Percentiles rank a stretch among this genome's conserved stretches.
phyloP scores from a whole-genome alignment of 2,113 vertebrate species.

The Electrona antarctica region DNA sequence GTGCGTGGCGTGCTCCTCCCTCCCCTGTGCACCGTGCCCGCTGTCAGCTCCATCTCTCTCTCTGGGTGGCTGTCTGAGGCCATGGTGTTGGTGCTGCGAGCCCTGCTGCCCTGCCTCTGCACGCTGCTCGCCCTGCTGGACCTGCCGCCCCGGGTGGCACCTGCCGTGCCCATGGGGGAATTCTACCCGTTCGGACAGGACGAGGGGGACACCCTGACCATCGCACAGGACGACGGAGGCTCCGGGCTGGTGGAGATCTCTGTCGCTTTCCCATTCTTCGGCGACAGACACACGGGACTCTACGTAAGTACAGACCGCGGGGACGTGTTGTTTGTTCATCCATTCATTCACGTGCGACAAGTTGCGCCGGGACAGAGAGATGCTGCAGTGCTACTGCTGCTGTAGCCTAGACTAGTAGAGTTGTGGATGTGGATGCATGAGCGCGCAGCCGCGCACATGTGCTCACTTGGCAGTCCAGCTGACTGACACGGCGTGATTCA shows the following conservation, averaged over 20 bases:
- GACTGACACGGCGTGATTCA: slow-evolving; percentile 62
- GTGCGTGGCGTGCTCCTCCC: slow-evolving; percentile 48
- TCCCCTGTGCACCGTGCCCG: slow-evolving; percentile 54
- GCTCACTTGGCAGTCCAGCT: slow-evolving; percentile 41
- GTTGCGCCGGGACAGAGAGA: not conserved
- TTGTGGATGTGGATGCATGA: not conserved
- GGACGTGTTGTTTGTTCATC: slow-evolving; percentile 7
- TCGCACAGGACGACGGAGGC: slow-evolving; percentile 94
- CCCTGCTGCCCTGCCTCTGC: slow-evolving; percentile 71
- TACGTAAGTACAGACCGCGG: slow-evolving; percentile 87
- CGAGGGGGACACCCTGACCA: slow-evolving; percentile 82
- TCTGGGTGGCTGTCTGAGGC: slow-evolving; percentile 62
- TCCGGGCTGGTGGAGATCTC: slow-evolving; percentile 90
- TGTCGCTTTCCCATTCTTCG: slow-evolving; percentile 93
- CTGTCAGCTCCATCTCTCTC: slow-evolving; percentile 67
- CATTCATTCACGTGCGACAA: slow-evolving; percentile 31
- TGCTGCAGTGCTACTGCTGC: not conserved
- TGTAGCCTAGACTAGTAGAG: not conserved
- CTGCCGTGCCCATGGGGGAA: slow-evolving; percentile 85
- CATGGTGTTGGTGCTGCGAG: slow-evolving; percentile 74
- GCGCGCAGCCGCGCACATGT: not conserved
- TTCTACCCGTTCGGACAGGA: slow-evolving; percentile 92
- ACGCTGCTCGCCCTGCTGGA: slow-evolving; percentile 72
- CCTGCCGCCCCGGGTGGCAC: slow-evolving; percentile 62
- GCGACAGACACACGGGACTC: slow-evolving; percentile 89